Percentiles rank a stretch among this genome's conserved stretches.
Conservation (phyloP, 1,140 invertebrate species). For the Ceratina calcarata region DNA sequence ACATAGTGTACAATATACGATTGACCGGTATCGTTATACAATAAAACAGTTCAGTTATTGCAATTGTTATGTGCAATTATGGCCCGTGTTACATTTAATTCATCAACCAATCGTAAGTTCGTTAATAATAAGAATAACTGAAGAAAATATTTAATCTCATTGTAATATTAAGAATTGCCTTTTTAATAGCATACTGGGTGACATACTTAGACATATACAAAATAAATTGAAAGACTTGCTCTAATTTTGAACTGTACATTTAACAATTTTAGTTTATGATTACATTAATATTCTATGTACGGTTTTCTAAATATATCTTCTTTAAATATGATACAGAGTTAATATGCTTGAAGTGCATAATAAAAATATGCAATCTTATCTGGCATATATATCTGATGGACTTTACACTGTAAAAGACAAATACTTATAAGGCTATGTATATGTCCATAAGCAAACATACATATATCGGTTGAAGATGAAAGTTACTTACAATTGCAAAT, state of each 20-base stretch:
- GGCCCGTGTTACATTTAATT: constrained; percentile 55
- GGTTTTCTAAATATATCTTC: too few relatives aligned
- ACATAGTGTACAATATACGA: not conserved
- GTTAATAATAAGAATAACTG: not conserved
- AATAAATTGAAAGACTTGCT: not conserved
- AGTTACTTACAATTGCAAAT: too few relatives aligned
- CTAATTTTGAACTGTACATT: not conserved
- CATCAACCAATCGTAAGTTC: constrained; percentile 63
- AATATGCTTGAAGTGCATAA: too few relatives aligned
- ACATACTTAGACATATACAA: too few relatives aligned
- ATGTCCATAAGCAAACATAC: too few relatives aligned
- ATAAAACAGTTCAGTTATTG: not conserved
- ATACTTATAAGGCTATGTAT: too few relatives aligned
- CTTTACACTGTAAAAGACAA: too few relatives aligned
- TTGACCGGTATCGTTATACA: not conserved
- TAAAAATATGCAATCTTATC: too few relatives aligned
- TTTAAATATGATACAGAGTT: too few relatives aligned
- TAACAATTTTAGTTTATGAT: not conserved
- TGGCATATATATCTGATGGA: too few relatives aligned
- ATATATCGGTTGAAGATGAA: too few relatives aligned
- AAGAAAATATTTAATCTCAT: not conserved
- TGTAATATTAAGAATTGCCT: not conserved
- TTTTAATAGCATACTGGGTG: constrained; percentile 4
- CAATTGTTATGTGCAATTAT: constrained; percentile 46
- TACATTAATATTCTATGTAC: not conserved